Base-by-base conservation (phyloP, 2,888 invertebrate species). In the Hanleya hanleyi region DNA sequence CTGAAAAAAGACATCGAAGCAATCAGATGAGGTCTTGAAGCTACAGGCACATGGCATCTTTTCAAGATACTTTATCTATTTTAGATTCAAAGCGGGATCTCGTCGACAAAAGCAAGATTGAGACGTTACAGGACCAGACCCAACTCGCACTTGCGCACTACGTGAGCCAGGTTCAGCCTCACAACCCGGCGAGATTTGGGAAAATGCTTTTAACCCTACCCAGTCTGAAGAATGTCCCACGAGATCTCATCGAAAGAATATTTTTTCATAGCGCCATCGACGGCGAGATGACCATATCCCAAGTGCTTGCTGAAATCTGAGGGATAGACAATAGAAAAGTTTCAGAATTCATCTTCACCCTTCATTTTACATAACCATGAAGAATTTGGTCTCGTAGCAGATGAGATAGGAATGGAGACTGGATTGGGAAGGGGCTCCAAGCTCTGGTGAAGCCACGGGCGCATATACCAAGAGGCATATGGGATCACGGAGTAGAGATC, bases 131-230 rank as follows among this genome's bases (percentile, higher is more conserved):
- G 67, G 83, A 83, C 57, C 83, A 83, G 57, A 77, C 80, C 7
- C 83, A 83, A 67, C 70, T 83, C 15, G 78, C 83, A 0, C 77
- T 83, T 22, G 80, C 79, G 33, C 83, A 81, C 69, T 83, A 83
- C 76, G 79, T 79, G n/a, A 69, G 74, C 29, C 77, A 80, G 61
- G 57, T 69, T 2, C 73, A 77, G 29, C 76, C 74, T 12, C 74
- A 78, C 47, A 77, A 73, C 57, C 80, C 78, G 1, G 79, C 81
- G 0, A 67, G 80, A 33, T 81, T 81, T 67, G 80, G 80, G 36
- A 80, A 80, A 41, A 76, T 81, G 77, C 70, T 81, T 22, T 72
- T 81, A 0, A 74, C 75, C 1, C 61, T 81, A 41, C 80, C 81
- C 3, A 50, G 67, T 29, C 49, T 81, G 47, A 72, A 70, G 47